Percentiles rank a stretch among this genome's conserved stretches.
Evolutionary conservation across 2,888 invertebrate species (phyloP).

Genomic region (Polylopha cassiicola): DNA sequence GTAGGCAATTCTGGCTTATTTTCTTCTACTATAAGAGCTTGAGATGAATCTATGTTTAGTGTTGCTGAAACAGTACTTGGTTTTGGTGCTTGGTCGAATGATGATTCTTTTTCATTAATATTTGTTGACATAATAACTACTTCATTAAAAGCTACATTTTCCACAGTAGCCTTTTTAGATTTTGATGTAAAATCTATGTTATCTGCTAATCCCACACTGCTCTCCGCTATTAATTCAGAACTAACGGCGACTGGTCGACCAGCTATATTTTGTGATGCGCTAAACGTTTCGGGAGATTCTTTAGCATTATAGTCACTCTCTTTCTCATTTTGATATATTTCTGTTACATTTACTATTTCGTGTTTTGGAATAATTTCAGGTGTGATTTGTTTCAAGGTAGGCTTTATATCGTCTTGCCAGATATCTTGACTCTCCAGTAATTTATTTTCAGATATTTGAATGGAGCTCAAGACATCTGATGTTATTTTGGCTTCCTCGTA

Average conservation of each 20-base stretch:
- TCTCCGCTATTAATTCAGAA: conserved; percentile 65
- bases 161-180: conserved; percentile 64
- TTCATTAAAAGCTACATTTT: conserved; percentile 73
- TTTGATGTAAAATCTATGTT: conserved; percentile 25
- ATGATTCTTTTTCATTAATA: conserved; percentile 76
- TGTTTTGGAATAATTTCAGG: conserved; percentile 44
- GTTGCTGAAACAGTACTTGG: conserved; percentile 38
- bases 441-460: conserved; percentile 60
- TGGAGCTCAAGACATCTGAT: conserved; percentile 44
- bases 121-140: conserved; percentile 72
- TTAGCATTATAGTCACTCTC: conserved; percentile 42
- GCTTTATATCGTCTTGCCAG: conserved; percentile 37
- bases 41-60: conserved; percentile 48
- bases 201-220: conserved; percentile 46
- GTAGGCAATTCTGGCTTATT: conserved; percentile 65
- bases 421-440: conserved; percentile 61
- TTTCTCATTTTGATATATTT: conserved; percentile 57
- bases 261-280: conserved; percentile 60
- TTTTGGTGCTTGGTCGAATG: conserved; percentile 28
- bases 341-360: conserved; percentile 49
- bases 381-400: conserved; percentile 45
- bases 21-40: conserved; percentile 73
- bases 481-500: conserved; percentile 54
- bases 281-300: conserved; percentile 36
- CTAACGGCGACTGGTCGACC: conserved; percentile 72